Evolutionary conservation across 2,113 vertebrate species (phyloP).

Genomic region (Acrocephalus kingi): DNA sequence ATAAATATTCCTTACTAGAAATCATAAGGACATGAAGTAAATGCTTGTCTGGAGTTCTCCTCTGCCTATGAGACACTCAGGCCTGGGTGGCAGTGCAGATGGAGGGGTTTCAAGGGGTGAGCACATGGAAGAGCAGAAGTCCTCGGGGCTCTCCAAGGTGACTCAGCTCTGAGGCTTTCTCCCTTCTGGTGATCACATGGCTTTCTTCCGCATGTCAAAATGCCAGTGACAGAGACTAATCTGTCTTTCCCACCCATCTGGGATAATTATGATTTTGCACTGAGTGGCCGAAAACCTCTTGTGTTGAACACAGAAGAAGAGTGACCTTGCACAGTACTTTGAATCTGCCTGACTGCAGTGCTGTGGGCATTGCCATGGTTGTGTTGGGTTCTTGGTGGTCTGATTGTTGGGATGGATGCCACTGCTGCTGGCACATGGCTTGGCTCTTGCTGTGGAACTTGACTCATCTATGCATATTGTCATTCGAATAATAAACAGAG

Average conservation of each 20-base stretch:
- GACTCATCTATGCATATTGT: background rate
- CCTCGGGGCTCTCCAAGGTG: background rate
- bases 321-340: background rate
- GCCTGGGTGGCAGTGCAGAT: background rate
- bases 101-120: background rate
- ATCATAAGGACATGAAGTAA: background rate
- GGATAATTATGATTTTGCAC: background rate
- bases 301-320: background rate
- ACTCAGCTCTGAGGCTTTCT: background rate
- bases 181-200: background rate
- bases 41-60: background rate
- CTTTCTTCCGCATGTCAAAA: background rate
- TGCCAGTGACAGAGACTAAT: background rate
- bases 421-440: background rate
- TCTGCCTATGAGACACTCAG: rapidly evolving
- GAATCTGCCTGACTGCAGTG: too few species aligned
- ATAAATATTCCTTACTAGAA: background rate
- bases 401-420: background rate
- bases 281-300: background rate
- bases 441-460: background rate
- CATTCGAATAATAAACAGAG: background rate
- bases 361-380: background rate
- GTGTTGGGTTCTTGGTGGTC: background rate
- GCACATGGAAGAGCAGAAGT: background rate
- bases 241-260: background rate